Percentiles rank a stretch among this genome's conserved stretches.
Evolutionary conservation across 2,888 invertebrate genomes (phyloP).

Genomic region (Lasius platythorax): DNA sequence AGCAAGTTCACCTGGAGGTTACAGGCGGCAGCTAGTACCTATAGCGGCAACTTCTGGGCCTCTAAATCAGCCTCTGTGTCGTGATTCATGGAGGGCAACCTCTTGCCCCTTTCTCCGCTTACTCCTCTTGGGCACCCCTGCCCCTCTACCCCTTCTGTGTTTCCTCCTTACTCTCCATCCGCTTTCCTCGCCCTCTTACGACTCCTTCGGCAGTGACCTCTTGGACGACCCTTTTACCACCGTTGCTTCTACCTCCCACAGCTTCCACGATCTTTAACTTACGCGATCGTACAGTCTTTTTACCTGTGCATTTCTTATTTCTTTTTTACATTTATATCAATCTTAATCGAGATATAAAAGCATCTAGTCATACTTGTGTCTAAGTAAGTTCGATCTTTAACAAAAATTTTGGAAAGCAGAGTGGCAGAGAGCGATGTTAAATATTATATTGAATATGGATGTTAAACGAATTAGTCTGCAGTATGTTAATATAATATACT

Average conservation of each 20-base stretch:
- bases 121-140: constrained; percentile 64
- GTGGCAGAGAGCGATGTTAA: neutral
- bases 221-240: constrained; percentile 82
- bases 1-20: constrained; percentile 81
- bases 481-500: neutral
- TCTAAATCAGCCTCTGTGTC: constrained; percentile 85
- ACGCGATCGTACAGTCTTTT: constrained; percentile 46
- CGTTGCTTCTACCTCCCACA: constrained; percentile 70
- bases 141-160: constrained; percentile 71
- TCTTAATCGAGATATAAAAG: constrained; percentile 9
- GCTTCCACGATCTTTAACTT: constrained; percentile 75
- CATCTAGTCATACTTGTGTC: neutral
- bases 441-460: neutral
- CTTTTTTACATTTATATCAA: constrained; percentile 3
- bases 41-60: constrained; percentile 84
- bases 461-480: neutral
- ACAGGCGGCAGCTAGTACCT: constrained; percentile 81
- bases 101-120: constrained; percentile 76
- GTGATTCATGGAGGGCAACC: constrained; percentile 86
- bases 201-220: constrained; percentile 83
- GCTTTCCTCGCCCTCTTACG: constrained; percentile 79
- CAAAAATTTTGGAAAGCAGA: neutral
- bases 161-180: constrained; percentile 75
- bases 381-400: neutral
- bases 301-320: constrained; percentile 2